Evolutionary conservation across 2,797 vertebrate genomes (phyloP).

Genomic region (Epinephelus malabaricus): DNA sequence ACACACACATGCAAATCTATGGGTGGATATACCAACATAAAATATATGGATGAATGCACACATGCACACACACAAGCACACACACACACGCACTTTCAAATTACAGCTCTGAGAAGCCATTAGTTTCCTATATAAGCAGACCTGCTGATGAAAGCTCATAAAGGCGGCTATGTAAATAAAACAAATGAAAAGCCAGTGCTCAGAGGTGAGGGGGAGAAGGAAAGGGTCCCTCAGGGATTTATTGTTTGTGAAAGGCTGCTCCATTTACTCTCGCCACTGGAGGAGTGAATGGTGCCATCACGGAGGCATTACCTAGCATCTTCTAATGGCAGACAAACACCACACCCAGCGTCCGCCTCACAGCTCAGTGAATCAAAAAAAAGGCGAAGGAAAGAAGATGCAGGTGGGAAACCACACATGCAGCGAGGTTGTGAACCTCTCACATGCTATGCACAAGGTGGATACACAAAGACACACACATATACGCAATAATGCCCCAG

Average conservation of each 20-base stretch:
- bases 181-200: constrained; percentile 83
- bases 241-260: constrained; percentile 85
- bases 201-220: constrained; percentile 72
- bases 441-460: constrained; percentile 56
- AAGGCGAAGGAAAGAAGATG: constrained; percentile 51
- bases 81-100: constrained; percentile 60
- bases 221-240: constrained; percentile 76
- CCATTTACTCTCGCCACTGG: constrained; percentile 83
- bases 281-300: constrained; percentile 77
- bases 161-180: constrained; percentile 85
- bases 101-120: constrained; percentile 75
- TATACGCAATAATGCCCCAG: constrained; percentile 74
- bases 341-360: constrained; percentile 44
- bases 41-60: constrained; percentile 74
- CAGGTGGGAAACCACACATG: constrained; percentile 53
- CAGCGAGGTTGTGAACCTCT: constrained; percentile 56
- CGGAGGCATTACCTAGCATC: constrained; percentile 73
- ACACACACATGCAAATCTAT: constrained; percentile 50
- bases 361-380: constrained; percentile 57
- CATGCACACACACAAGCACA: background rate
- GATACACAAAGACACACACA: constrained; percentile 62
- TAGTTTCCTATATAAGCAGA: constrained; percentile 83
- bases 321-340: constrained; percentile 69
- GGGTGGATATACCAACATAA: constrained; percentile 65
- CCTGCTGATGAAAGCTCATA: constrained; percentile 84